A percentile compares a stretch with the other conserved stretches of the same genome.
Conservation (phyloP, 2,888 invertebrate genomes). For the Drosophila lutescens region DNA sequence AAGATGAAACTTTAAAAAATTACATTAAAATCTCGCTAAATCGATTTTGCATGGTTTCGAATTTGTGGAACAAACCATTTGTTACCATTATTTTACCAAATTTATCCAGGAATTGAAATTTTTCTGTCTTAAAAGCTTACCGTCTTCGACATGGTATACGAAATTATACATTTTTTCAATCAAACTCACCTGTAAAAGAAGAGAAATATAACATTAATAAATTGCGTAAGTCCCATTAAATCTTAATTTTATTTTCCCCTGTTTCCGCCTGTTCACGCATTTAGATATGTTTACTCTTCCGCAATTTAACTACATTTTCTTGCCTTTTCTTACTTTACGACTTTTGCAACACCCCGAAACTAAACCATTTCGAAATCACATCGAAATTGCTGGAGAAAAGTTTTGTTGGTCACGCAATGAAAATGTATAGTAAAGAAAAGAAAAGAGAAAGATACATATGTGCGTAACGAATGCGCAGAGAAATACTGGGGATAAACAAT, state of each 20-base stretch:
- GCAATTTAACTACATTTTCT: constrained; percentile 30
- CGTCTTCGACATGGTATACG: neutral
- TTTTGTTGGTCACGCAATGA: constrained; percentile 67
- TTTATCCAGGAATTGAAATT: too few relatives aligned
- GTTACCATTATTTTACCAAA: neutral
- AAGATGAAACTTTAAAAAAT: too few relatives aligned
- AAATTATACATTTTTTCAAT: constrained; percentile 2
- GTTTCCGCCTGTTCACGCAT: constrained; percentile 13
- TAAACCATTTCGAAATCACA: constrained; percentile 57
- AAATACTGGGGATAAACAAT: too few relatives aligned
- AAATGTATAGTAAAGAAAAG: constrained; percentile 32
- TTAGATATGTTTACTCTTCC: constrained; percentile 25
- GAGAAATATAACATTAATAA: constrained; percentile 14
- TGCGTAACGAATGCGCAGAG: constrained; percentile 53
- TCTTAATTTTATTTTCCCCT: constrained; percentile 4
- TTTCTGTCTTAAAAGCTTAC: constrained; percentile 42
- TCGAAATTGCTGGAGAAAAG: constrained; percentile 57
- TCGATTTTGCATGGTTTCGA: neutral
- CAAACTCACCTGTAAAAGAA: constrained; percentile 63
- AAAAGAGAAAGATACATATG: constrained; percentile 33
- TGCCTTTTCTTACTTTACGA: constrained; percentile 48
- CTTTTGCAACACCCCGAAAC: constrained; percentile 61
- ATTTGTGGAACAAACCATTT: neutral
- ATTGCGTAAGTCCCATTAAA: neutral
- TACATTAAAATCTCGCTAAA: too few relatives aligned